Percentiles rank a stretch among this genome's conserved stretches.
Evolutionary conservation across 2,888 invertebrate species (phyloP).

Genomic region (Petrolisthes manimaculis): DNA sequence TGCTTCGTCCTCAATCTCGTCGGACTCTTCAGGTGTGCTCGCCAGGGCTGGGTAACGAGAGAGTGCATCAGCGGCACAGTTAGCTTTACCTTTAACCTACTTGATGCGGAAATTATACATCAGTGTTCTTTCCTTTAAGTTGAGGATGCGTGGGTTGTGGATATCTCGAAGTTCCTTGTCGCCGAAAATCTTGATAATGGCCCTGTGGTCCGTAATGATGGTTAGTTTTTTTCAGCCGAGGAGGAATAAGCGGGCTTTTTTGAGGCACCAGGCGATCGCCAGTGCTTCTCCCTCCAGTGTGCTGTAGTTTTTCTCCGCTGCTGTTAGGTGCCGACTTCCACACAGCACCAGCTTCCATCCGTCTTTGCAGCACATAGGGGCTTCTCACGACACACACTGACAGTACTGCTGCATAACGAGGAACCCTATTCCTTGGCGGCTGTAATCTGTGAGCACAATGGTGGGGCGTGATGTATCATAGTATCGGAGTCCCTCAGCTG

Average conservation of each 20-base stretch:
- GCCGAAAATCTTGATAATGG: not conserved
- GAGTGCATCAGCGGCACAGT: constrained; percentile 11
- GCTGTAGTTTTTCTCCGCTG: not conserved
- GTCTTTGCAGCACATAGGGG: constrained; percentile 26
- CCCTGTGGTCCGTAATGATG: constrained; percentile 16
- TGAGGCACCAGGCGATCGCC: not conserved
- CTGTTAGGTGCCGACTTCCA: not conserved
- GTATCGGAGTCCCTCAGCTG: not conserved
- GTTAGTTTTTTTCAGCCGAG: constrained; percentile 21
- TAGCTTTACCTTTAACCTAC: constrained; percentile 16
- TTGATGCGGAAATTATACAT: constrained; percentile 10
- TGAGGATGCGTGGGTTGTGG: constrained; percentile 11
- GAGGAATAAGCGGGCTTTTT: not conserved
- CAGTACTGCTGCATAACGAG: constrained; percentile 19
- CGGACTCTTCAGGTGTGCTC: not conserved
- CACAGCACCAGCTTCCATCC: constrained; percentile 27
- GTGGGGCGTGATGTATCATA: constrained; percentile 9
- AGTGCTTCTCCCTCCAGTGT: constrained; percentile 7
- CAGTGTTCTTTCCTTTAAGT: not conserved
- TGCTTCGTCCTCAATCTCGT: not conserved
- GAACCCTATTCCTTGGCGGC: not conserved
- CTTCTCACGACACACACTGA: not conserved
- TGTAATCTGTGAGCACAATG: constrained; percentile 9
- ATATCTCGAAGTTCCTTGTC: constrained; percentile 11
- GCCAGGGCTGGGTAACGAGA: not conserved